Evolutionary conservation across 2,113 vertebrate genomes (phyloP).

Genomic region (Eubucco bourcierii): DNA sequence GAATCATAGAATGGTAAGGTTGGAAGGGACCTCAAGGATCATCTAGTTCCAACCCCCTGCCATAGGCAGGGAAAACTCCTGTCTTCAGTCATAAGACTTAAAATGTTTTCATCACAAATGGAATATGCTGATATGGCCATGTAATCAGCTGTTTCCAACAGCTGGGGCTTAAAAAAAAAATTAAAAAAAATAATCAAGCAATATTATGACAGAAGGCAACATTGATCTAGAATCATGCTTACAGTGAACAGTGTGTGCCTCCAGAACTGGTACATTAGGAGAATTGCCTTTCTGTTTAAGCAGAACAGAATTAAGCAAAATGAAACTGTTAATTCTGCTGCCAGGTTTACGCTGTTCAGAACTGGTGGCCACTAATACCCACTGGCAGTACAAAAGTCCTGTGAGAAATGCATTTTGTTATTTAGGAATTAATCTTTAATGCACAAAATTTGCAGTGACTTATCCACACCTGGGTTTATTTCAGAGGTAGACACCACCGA

Average conservation of each 20-base stretch:
- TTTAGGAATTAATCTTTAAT: background rate
- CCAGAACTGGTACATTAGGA: background rate
- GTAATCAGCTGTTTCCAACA: background rate
- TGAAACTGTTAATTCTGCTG: conserved; percentile 10
- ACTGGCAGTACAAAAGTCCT: background rate
- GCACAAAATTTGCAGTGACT: background rate
- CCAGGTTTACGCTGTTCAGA: background rate
- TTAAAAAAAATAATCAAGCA: no score
- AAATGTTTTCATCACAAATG: background rate
- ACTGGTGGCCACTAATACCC: background rate
- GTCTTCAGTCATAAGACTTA: background rate
- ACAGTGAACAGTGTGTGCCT: background rate
- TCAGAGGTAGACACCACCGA: background rate
- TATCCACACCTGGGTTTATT: background rate
- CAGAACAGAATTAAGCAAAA: conserved; percentile 16
- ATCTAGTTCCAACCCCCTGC: no score
- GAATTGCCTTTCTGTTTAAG: conserved; percentile 8
- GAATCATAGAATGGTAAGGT: no score
- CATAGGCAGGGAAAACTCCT: no score
- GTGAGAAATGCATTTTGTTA: background rate
- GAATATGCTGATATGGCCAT: background rate
- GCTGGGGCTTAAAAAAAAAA: background rate
- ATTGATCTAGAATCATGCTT: background rate
- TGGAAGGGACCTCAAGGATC: no score
- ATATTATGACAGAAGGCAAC: background rate